These are phyloP conservation scores for Morelia viridis DNA, from an alignment of 2,797 vertebrate genomes.

Conservation along the genomic window DNA sequence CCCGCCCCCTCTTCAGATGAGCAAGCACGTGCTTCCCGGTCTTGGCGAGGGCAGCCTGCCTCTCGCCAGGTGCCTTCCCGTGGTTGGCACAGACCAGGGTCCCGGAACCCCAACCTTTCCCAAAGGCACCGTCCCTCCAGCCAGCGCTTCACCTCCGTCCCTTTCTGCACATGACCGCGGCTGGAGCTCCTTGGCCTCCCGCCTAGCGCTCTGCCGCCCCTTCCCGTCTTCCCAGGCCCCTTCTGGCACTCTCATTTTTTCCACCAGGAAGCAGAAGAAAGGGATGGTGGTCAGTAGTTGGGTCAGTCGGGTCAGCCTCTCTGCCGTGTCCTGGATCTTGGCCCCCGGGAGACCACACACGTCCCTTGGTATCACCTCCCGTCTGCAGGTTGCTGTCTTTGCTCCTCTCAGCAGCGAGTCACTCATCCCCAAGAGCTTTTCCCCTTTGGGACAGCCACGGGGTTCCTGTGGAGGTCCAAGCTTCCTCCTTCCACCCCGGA, in stretches of 20 bases:
- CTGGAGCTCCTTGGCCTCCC: background rate
- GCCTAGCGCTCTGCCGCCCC: background rate
- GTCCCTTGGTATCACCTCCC: fast-evolving
- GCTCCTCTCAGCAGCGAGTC: background rate
- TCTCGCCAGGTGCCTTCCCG: no score
- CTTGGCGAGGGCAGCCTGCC: background rate
- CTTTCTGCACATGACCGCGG: fast-evolving
- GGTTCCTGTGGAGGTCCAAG: background rate
- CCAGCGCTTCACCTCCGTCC: background rate
- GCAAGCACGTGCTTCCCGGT: background rate
- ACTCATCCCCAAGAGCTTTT: background rate
- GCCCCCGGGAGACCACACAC: background rate
- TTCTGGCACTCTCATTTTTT: background rate
- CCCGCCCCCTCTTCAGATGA: background rate
- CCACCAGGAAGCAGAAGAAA: background rate
- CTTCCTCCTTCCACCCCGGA: background rate
- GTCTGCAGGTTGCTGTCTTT: background rate
- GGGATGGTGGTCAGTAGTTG: no score
- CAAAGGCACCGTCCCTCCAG: background rate
- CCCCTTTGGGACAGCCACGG: background rate
- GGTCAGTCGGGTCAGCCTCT: background rate
- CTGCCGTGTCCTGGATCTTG: background rate
- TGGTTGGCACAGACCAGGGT: no score
- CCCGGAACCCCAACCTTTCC: background rate
- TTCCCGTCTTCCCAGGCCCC: no score